Evolutionary conservation across 2,797 vertebrate genomes (phyloP), one percentile per base, ranked within the genome.

Genomic region (Megaceryle alcyon): DNA sequence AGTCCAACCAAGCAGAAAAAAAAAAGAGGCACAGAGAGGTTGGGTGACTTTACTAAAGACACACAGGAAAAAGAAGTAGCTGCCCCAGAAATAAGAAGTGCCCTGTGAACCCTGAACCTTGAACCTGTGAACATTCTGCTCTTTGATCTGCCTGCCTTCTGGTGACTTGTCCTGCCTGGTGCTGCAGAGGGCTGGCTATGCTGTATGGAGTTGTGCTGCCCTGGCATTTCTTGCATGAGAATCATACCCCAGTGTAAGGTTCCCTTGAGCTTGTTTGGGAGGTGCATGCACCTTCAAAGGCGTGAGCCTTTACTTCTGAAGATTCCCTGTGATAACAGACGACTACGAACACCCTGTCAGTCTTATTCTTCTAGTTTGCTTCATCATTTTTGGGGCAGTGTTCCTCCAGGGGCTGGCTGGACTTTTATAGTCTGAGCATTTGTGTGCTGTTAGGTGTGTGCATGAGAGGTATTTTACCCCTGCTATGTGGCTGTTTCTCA

Each of bases 1-100:
- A 86, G 41, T 26, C 22, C 28, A 82, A 51, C 13, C 23, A 54
- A 70, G 46, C 28, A 88, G 48, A 39, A 59, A 43, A 41, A 35
- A 72, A 66, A 78, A 35, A 35, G 35, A 44, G 41, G 14, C 39
- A n/a, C 12, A 20, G 48, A 65, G 53, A 54, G 31, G 12, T 2
- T 81, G 77, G 57, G 69, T 28, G 23, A 29, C 66, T 76, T 41
- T 48, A 19, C 12, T 71, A 44, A 87, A 39, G 66, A 63, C 9
- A 39, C 9, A 7, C 6, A 10, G 29, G 48, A 49, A 39, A 68
- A 85, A 41, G 37, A 64, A 69, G 28, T 65, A 79, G 59, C 71
- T 64, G 44, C 31, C 33, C 66, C 49, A 87, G 87, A 90, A 93
- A 82, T 79, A 92, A 75, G 53, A 93, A 84, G n/a, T 43, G 19